phyloP scores from a whole-genome alignment of 2,888 invertebrate genomes.

The Ichneumoninae sp. region DNA sequence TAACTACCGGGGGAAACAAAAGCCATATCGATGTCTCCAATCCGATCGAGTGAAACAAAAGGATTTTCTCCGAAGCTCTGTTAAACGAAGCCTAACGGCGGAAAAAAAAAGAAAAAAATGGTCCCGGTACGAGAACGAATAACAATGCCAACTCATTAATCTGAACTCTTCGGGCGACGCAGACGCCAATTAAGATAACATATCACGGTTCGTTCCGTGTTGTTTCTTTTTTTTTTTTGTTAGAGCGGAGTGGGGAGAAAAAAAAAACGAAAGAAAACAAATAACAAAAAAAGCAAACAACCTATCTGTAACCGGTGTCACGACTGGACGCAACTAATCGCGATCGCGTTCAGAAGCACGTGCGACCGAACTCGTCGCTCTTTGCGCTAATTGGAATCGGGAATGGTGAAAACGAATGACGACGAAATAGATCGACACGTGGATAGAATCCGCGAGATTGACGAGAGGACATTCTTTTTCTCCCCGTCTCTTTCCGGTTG shows the following conservation, averaged over 20 bases:
- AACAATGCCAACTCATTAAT: conserved; percentile 54
- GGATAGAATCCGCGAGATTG: conserved; percentile 30
- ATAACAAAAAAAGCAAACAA: neutral
- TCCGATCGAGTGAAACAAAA: neutral
- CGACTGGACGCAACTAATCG: conserved; percentile 24
- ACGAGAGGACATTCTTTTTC: conserved; percentile 20
- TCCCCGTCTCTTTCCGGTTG: neutral
- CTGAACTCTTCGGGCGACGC: conserved; percentile 45
- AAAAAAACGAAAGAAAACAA: conserved; percentile 4
- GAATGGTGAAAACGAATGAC: conserved; percentile 23
- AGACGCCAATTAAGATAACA: conserved; percentile 57
- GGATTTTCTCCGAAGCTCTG: neutral
- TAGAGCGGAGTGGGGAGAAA: conserved; percentile 18
- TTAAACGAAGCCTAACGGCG: neutral
- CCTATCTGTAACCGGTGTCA: neutral
- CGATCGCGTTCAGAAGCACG: conserved; percentile 31
- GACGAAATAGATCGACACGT: conserved; percentile 36
- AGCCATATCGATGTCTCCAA: neutral
- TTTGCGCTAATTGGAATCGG: conserved; percentile 47
- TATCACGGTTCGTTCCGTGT: conserved; percentile 28
- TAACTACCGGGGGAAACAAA: neutral
- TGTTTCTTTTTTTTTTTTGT: neutral
- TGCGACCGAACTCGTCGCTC: conserved; percentile 17
- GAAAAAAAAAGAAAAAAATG: conserved; percentile 3
- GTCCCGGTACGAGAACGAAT: conserved; percentile 7